Conservation (phyloP, 2,797 vertebrate genomes). For the Falco peregrinus region DNA sequence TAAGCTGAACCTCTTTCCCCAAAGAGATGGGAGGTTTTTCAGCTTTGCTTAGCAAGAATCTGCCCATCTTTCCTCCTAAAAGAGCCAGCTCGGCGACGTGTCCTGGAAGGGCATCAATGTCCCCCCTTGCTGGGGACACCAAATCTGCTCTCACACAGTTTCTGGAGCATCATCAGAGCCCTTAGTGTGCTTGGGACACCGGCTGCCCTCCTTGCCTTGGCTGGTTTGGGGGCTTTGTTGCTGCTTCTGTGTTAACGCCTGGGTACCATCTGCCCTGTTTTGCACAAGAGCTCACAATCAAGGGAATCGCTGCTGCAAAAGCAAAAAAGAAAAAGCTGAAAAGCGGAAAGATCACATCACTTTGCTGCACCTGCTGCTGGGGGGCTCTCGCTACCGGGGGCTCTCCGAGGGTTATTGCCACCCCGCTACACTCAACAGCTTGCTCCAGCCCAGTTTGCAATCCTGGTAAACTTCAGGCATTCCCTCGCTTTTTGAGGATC, state of each 20-base stretch:
- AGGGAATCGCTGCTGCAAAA: background rate
- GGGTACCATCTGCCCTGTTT: background rate
- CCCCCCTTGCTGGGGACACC: rapidly evolving
- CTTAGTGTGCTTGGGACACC: no score
- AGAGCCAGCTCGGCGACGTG: rapidly evolving
- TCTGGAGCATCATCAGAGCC: background rate
- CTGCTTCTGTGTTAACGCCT: background rate
- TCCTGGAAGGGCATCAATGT: background rate
- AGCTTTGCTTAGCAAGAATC: background rate
- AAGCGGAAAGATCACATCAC: background rate
- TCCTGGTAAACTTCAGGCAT: no score
- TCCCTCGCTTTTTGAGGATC: no score
- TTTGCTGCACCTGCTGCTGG: background rate
- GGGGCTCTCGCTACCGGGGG: no score
- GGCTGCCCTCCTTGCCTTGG: rapidly evolving
- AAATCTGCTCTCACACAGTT: background rate
- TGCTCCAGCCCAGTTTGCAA: no score
- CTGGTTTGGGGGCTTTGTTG: background rate
- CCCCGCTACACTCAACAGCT: no score
- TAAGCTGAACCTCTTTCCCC: no score
- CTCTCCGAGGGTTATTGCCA: background rate
- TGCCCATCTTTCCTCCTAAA: background rate
- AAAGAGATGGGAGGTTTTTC: no score
- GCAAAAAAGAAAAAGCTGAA: background rate
- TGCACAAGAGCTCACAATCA: background rate